Conservation (phyloP, 2,797 vertebrate species). For the Holocentrus rufus region DNA sequence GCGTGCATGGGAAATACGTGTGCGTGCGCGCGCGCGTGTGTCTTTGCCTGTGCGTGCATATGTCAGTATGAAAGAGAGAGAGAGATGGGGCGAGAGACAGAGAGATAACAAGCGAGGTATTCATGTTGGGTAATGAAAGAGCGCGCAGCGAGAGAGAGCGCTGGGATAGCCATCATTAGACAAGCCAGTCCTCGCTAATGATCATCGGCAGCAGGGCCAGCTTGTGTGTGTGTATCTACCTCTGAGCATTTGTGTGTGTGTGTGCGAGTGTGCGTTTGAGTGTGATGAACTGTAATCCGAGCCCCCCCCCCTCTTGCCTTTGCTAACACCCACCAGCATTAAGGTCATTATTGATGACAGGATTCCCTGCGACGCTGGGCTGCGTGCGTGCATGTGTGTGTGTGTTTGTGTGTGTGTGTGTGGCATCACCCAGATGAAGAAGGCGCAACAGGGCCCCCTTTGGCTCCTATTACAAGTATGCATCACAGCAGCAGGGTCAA, state of each 20-base stretch:
- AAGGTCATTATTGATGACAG: conserved; percentile 53
- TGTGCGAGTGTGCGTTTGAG: conserved; percentile 1
- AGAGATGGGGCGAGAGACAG: conserved; percentile 15
- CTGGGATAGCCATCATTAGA: conserved; percentile 49
- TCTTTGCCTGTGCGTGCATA: conserved; percentile 14
- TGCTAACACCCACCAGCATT: conserved; percentile 47
- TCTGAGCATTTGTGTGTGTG: background rate
- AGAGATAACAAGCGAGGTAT: conserved; percentile 59
- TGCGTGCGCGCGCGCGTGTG: background rate
- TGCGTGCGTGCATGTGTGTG: conserved; percentile 17
- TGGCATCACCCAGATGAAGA: background rate
- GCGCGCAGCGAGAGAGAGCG: conserved; percentile 25
- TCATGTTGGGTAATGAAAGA: conserved; percentile 64
- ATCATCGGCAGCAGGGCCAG: conserved; percentile 42
- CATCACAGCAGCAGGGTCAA: conserved; percentile 25
- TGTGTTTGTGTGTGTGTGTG: conserved; percentile 1
- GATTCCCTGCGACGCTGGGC: conserved; percentile 23
- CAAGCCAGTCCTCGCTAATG: conserved; percentile 59
- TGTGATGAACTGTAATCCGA: conserved; percentile 47
- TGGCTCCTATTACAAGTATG: conserved; percentile 16
- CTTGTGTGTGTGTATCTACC: conserved; percentile 12
- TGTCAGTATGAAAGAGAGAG: conserved; percentile 26
- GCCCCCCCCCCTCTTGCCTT: conserved; percentile 26
- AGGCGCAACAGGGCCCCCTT: background rate
- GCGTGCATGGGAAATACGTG: background rate